Evolutionary conservation across 92 coral and sea anemone species (phyloP).

Genomic region (Pocillopora grandis): DNA sequence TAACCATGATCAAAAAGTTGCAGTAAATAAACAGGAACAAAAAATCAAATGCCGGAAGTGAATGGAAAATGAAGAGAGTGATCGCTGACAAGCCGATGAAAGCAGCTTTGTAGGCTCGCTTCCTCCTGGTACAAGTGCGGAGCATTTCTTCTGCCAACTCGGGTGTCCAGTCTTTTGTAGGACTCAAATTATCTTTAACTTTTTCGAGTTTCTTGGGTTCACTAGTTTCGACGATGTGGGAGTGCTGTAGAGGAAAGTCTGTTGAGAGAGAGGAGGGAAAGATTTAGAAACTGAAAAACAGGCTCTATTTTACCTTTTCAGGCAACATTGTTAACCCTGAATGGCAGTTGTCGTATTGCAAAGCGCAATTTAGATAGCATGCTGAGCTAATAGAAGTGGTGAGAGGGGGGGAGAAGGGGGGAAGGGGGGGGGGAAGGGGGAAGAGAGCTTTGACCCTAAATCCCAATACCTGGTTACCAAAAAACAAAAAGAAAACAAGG

Average conservation of each 20-base stretch:
- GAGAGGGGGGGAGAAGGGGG: too few species aligned
- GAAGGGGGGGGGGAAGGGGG: too few species aligned
- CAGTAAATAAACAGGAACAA: constrained; percentile 17
- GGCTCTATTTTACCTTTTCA: too few species aligned
- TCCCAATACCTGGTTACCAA: too few species aligned
- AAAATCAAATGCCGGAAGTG: constrained; percentile 34
- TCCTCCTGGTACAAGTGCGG: constrained; percentile 1
- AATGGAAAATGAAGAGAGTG: constrained; percentile 6
- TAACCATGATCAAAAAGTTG: constrained; percentile 5
- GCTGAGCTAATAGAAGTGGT: too few species aligned
- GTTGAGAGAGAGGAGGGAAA: not conserved
- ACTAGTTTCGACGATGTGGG: not conserved
- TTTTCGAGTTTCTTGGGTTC: not conserved
- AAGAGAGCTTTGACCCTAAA: too few species aligned
- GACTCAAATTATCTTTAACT: not conserved
- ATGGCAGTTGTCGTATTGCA: too few species aligned
- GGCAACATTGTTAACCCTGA: too few species aligned
- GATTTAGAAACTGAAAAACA: too few species aligned
- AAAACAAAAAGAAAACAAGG: too few species aligned
- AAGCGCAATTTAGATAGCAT: too few species aligned
- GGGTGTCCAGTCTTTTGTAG: not conserved
- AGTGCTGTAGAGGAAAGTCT: not conserved
- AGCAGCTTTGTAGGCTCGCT: constrained; percentile 24
- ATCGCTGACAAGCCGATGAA: constrained; percentile 20
- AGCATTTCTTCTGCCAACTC: not conserved